Conservation (phyloP, 92 coral and sea anemone genomes). For the Phenganax stokvisi region DNA sequence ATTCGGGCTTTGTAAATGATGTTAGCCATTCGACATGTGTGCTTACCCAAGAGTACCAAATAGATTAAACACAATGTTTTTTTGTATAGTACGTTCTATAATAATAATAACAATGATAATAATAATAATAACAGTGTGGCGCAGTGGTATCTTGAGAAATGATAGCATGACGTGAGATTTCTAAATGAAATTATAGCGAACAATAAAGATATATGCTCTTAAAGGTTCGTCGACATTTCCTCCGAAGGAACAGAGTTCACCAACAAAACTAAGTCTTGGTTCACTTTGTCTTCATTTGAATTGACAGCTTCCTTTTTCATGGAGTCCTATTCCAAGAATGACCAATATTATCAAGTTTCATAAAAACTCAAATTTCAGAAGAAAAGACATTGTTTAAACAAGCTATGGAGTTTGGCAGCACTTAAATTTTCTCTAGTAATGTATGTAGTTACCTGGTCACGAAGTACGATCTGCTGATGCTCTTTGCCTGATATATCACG, state of each 20-base stretch:
- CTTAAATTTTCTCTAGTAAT: background rate
- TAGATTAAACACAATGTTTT: too few species aligned
- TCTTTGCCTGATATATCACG: background rate
- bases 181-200: too few species aligned
- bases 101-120: too few species aligned
- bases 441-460: background rate
- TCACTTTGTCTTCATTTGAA: background rate
- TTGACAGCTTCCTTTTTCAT: background rate
- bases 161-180: too few species aligned
- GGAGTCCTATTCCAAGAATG: background rate
- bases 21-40: too few species aligned
- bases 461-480: background rate
- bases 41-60: too few species aligned
- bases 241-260: slow-evolving; percentile 13
- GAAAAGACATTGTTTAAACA: background rate
- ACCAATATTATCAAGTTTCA: too few species aligned
- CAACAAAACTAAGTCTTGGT: background rate
- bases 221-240: slow-evolving; percentile 18
- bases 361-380: background rate
- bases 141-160: too few species aligned
- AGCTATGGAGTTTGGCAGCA: background rate
- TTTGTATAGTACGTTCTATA: too few species aligned
- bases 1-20: too few species aligned
- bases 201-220: background rate
- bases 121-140: too few species aligned